These are phyloP conservation scores for Folsomia manolachei DNA, from an alignment of 2,888 invertebrate genomes.

Conservation along the genomic window DNA sequence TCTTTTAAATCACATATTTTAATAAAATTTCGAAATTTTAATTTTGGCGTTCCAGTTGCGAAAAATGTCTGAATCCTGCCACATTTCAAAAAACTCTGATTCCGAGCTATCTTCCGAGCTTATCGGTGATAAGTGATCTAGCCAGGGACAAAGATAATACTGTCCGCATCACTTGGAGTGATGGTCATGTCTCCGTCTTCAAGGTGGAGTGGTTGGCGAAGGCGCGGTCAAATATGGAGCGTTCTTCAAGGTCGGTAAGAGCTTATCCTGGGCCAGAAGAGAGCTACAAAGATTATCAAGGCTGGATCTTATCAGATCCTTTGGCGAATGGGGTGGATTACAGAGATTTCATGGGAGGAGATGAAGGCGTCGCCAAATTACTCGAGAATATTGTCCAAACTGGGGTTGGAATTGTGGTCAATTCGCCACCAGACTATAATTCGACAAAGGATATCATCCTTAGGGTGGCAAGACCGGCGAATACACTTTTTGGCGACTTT, in stretches of 20 bases:
- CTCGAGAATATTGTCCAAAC: constrained; percentile 34
- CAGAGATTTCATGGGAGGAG: constrained; percentile 36
- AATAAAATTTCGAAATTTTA: constrained; percentile 28
- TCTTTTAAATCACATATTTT: background rate
- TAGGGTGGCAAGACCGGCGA: constrained; percentile 64
- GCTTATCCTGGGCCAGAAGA: background rate
- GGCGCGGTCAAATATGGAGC: constrained; percentile 38
- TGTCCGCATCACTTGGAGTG: constrained; percentile 61
- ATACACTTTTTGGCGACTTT: constrained; percentile 68
- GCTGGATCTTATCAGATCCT: constrained; percentile 7
- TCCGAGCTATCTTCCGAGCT: constrained; percentile 58
- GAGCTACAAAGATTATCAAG: background rate
- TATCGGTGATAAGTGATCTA: constrained; percentile 21
- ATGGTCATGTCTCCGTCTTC: constrained; percentile 61
- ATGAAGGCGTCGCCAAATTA: constrained; percentile 32
- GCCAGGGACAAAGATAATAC: constrained; percentile 49
- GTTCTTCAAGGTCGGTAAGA: background rate
- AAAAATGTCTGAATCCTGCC: constrained; percentile 60
- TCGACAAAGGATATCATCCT: constrained; percentile 60
- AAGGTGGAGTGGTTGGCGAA: constrained; percentile 57
- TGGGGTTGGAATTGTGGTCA: constrained; percentile 45
- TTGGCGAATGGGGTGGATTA: constrained; percentile 28
- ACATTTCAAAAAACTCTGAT: constrained; percentile 64
- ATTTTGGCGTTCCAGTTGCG: constrained; percentile 57
- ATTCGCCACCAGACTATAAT: constrained; percentile 59